These are phyloP conservation scores for Vulpes vulpes DNA, from an alignment of 2,113 vertebrate genomes.

Conservation along the genomic window DNA sequence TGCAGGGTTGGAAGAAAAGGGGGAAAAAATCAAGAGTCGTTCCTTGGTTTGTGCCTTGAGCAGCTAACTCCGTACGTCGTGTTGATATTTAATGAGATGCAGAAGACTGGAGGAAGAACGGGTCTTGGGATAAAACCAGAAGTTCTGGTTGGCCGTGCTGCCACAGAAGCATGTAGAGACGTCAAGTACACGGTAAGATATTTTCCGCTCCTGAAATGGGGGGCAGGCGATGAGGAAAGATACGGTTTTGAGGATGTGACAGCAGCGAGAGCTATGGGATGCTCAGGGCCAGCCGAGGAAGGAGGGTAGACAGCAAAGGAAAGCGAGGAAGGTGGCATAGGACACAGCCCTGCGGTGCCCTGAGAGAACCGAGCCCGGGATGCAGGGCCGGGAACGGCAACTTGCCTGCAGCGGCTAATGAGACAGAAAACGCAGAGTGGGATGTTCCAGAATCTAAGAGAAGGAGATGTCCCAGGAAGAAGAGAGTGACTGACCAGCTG, in stretches of 20 bases:
- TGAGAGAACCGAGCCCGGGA: background rate
- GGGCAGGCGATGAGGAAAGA: background rate
- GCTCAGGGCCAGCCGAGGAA: background rate
- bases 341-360: background rate
- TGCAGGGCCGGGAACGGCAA: background rate
- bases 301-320: background rate
- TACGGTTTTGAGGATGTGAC: background rate
- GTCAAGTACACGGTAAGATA: background rate
- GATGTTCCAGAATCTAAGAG: background rate
- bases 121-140: background rate
- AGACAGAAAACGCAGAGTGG: background rate
- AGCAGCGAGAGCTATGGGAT: background rate
- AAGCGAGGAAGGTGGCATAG: background rate
- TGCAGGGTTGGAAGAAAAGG: background rate
- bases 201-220: background rate
- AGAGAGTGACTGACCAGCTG: background rate
- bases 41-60: background rate
- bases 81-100: background rate
- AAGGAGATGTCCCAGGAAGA: background rate
- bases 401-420: background rate
- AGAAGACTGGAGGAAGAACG: background rate
- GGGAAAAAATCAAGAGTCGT: background rate
- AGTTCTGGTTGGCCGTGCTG: background rate
- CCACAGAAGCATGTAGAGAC: background rate
- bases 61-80: background rate